Base-by-base conservation (phyloP, 1,140 invertebrate genomes). In the Drosophila hydei region DNA sequence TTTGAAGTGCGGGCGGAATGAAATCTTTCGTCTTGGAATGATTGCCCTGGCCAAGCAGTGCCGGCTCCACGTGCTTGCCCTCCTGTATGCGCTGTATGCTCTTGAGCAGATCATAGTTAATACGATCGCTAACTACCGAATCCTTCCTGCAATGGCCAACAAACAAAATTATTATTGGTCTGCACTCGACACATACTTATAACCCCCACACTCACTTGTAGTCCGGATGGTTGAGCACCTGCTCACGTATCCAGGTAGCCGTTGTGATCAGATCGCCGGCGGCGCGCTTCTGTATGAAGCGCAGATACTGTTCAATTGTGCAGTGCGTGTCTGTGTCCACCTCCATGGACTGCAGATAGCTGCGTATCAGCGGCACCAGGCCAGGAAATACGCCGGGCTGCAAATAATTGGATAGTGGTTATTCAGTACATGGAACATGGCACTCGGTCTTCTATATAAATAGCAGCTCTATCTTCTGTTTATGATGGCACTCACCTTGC, bases 261-360 rank as follows among this genome's bases (percentile, higher is more conserved):
- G 97, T 97, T 40, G 98, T 99, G 75, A 94, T 92, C 12, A 97
- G 93, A 87, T 96, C 95, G 72, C 98, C 97, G 72, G 96, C 95
- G 7, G 98, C 98, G 79, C 98, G 93, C 72, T 95, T 94, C 90
- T 97, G 95, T 90, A 99, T 99, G 42, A 99, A 94, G 89, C 96
- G 97, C 51, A 99, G 94, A 93, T 99, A 99, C 92, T 99, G 97
- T 92, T 97, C 96, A 77, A 99, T 97, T 4, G 98, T 98, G 92
- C 98, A 99, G 89, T 98, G 96, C 21, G 97, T 98, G 91, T 99
- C 98, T 5, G 98, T 97, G 93, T 99, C 98, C 45, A 99, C 96
- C 91, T 99, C 98, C 95, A 99, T 97, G 48, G 95, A 96, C 59
- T 95, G 95, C 70, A 99, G 93, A 92, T 99, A 99, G 75, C 96